Evolutionary conservation across 2,113 vertebrate genomes (phyloP), one percentile per base, ranked within the genome.

Genomic region (Pyrgilauda ruficollis): DNA sequence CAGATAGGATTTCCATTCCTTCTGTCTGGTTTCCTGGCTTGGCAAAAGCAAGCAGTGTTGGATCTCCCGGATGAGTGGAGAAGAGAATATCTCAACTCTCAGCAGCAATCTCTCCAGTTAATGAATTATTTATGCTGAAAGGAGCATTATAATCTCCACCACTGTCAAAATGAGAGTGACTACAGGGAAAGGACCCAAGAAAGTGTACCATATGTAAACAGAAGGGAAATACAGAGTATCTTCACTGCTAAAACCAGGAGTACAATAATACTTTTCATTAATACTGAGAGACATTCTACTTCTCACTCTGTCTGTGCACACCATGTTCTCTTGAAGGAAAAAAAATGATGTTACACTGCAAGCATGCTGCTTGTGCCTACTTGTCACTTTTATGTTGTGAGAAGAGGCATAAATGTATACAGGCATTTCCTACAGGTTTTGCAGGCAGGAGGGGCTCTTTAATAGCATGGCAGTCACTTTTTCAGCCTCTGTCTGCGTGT

Each of bases 1-100:
- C 58, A 88, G 95, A 83, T 88, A 74, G 72, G 53, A 91, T 97
- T 94, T 96, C 59, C 88, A 94, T 91, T 92, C 93, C 85, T 92
- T 91, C 87, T 88, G 59, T 85, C 70, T 89, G 31, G 58, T 88
- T 95, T 93, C 86, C 84, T 90, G 95, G 66, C 73, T 92, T 91
- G 80, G 75, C 85, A 95, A 87, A 94, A 47, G 59, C 39, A 77
- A 63, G 24, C 76, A 77, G n/a, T 49, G 68, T 26, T 88, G 89
- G 49, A 91, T 85, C 91, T 94, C 82, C 83, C 76, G 86, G 66
- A 70, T 64, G 67, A 56, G 74, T 86, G 61, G 68, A 93, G 91
- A 95, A 85, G 31, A 92, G 69, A 83, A 9, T 59, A 72, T 53
- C 66, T 73, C 75, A 21, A 63, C 79, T 93, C 86, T 56, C 91